Base-by-base conservation (phyloP, 2,113 vertebrate species). In the Strix uralensis region DNA sequence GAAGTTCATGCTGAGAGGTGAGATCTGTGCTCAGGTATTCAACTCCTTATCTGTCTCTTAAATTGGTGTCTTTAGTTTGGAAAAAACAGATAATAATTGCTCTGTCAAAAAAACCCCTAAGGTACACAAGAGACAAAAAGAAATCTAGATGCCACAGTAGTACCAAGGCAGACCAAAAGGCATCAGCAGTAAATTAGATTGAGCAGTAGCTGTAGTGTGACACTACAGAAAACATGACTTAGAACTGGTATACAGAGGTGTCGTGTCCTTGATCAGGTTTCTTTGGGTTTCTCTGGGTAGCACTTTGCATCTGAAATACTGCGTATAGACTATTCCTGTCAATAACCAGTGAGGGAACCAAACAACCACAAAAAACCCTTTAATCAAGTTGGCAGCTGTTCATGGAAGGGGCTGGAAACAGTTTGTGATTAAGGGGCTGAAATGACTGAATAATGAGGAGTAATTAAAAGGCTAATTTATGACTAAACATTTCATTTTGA, bases 381-480 rank as follows among this genome's bases (percentile, higher is more conserved):
- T 92, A 78, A 69, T 81, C n/a, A 74, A 84, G 11, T 46, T 75
- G 66, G 27, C 72, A 91, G 77, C 91, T 95, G 44, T 72, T 95
- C 69, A 72, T 89, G 52, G 69, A 94, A 94, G 52, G 36, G 36
- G 6, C 27, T 94, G 52, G 51, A 89, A 95, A 81, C 1, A 29
- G 59, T 42, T 91, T 32, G 26, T 84, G 65, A 88, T 92, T 88
- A 91, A 94, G 62, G 2, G 21, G 15, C 11, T 79, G 65, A 92
- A 96, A 86, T 84, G 57, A 85, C 25, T 87, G 57, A 89, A 81
- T 89, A 94, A 95, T 94, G 27, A 94, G 70, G 40, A 65, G 42
- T 81, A 95, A 94, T 95, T 95, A 85, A 79, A 91, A 61, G 22
- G 57, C 36, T 81, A 89, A 84, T 93, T 97, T 94, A 86, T 84